Evolutionary conservation across 23 tunicate genomes (phyloP).

Genomic region (Halocynthia aurantium): DNA sequence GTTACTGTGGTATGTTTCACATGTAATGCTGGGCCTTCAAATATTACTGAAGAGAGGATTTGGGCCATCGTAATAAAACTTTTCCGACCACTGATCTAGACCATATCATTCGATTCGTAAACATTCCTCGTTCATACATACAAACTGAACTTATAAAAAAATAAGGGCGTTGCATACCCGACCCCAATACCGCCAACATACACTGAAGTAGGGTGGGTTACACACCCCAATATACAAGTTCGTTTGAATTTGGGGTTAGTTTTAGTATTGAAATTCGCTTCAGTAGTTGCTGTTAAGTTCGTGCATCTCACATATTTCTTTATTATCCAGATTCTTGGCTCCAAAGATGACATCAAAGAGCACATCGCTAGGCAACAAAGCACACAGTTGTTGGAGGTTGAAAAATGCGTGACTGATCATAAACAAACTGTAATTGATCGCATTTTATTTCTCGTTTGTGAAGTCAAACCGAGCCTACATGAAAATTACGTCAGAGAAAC

Average conservation of each 20-base stretch:
- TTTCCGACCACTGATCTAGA: too few species aligned
- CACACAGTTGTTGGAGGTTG: slow-evolving; percentile 25
- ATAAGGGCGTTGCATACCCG: too few species aligned
- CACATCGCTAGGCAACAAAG: slow-evolving; percentile 42
- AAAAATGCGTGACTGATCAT: slow-evolving; percentile 26
- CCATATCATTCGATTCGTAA: too few species aligned
- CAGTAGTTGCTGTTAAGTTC: background rate
- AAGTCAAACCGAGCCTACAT: slow-evolving; percentile 76
- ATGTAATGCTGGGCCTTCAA: too few species aligned
- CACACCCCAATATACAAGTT: background rate
- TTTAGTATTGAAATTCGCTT: background rate
- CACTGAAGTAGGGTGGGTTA: too few species aligned
- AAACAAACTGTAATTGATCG: slow-evolving; percentile 53
- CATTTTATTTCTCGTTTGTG: slow-evolving; percentile 77
- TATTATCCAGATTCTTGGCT: slow-evolving; percentile 57
- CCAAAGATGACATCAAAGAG: slow-evolving; percentile 50
- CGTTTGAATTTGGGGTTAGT: background rate
- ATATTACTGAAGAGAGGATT: too few species aligned
- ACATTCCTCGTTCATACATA: too few species aligned
- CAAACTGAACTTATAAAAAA: too few species aligned
- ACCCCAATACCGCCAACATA: too few species aligned
- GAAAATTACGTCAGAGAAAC: slow-evolving; percentile 29
- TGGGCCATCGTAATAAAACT: too few species aligned
- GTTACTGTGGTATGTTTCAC: too few species aligned
- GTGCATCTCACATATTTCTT: background rate